Evolutionary conservation across 2,797 vertebrate genomes (phyloP), one percentile per base, ranked within the genome.

Genomic region (Chanos chanos): DNA sequence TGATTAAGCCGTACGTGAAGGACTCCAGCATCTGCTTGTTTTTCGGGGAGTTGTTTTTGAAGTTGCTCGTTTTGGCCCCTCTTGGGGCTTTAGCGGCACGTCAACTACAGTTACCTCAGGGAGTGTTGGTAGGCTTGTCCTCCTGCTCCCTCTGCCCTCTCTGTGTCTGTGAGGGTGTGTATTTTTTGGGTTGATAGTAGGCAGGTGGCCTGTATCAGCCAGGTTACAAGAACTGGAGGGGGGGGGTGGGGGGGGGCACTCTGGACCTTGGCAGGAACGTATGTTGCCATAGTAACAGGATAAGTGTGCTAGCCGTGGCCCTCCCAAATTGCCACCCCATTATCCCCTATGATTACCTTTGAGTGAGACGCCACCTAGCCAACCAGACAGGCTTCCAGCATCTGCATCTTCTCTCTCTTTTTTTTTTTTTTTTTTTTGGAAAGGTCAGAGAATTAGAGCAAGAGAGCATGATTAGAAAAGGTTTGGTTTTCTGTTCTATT

Each of bases 61-160:
- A 53, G 71, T 72, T 37, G 28, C 21, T 48, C 51, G 56, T 36
- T 43, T 60, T 51, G 33, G 49, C 19, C 71, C 61, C 45, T 64
- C 31, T 30, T 53, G 56, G 25, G 56, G 25, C 44, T 48, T 61
- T 60, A 57, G 31, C 15, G 8, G 43, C 52, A 39, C 21, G 21
- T 72, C 51, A 51, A 44, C 64, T 72, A 66, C 67, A 61, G 61
- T 72, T 76, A 61, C 65, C 33, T 58, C 25, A 57, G 15, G 36
- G 22, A 9, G 43, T 52, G 65, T 51, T 66, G 51, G 36, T 33
- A 39, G 59, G 28, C 44, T 70, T 48, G 60, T 70, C 43, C 43
- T 53, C n/a, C n/a, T n/a, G n/a, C n/a, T n/a, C n/a, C n/a, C n/a
- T n/a, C n/a, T n/a, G n/a, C n/a, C n/a, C n/a, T n/a, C n/a, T n/a